phyloP scores from a whole-genome alignment of 2,113 vertebrate genomes.

The Cinclus cinclus region DNA sequence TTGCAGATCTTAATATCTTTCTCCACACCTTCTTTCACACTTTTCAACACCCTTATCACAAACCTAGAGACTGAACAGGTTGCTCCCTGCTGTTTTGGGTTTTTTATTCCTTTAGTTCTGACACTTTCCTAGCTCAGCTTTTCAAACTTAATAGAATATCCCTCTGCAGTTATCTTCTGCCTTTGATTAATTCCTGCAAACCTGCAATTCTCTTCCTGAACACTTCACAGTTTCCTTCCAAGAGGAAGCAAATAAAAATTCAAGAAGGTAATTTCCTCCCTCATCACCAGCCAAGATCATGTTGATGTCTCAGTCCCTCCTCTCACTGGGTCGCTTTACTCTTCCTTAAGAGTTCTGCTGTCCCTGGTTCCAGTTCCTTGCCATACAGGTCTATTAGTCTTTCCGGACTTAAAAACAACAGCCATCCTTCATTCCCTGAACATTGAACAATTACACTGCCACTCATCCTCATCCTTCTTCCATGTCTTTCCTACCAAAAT shows the following conservation, averaged over 20 bases:
- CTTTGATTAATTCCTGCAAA: neutral
- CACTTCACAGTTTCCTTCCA: neutral
- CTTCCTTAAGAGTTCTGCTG: neutral
- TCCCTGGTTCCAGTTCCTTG: neutral
- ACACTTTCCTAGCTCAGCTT: neutral
- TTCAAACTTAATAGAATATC: neutral
- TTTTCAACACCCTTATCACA: accelerated
- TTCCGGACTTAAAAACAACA: neutral
- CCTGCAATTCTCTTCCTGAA: neutral
- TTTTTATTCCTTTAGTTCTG: neutral
- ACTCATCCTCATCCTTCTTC: neutral
- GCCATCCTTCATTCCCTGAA: neutral
- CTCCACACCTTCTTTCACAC: neutral
- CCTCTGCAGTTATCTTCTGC: neutral
- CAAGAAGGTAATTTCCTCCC: neutral
- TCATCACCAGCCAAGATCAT: neutral
- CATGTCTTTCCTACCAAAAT: neutral
- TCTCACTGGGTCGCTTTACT: neutral
- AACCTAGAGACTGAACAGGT: neutral
- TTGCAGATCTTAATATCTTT: neutral
- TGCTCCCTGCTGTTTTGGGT: neutral
- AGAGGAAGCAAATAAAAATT: neutral
- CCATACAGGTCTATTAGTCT: neutral
- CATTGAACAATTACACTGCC: accelerated
- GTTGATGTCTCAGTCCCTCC: neutral